Evolutionary conservation across 2,113 vertebrate genomes (phyloP), one percentile per base, ranked within the genome.

Genomic region (Saccopteryx leptura): DNA sequence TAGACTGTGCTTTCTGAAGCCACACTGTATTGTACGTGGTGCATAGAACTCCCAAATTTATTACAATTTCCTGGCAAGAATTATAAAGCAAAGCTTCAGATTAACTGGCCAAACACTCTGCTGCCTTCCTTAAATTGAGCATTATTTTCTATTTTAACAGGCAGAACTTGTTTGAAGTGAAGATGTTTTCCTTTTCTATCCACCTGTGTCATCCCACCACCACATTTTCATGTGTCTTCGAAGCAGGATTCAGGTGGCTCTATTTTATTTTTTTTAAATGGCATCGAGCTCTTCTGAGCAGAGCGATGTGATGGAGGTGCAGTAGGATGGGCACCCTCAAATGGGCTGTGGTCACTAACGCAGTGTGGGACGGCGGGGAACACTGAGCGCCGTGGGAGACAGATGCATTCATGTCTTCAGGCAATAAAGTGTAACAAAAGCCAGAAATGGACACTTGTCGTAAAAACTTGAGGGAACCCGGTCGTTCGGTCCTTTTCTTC

Each of bases 401-500:
- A 96, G 93, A 39, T 13, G 50, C 1, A 7, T 10, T 78, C 88
- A 7, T 50, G 94, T 72, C 95, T 75, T 10, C 92, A 97, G 96
- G 97, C 80, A 94, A 91, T 65, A 93, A 96, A 95, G 90, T 96
- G 78, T 71, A 96, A 74, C 68, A 93, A 91, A 96, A 96, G 0
- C 83, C 78, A 65, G 93, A 84, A 89, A 79, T 54, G 90, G 95
- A 78, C 85, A 5, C 93, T 95, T 81, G 19, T 66, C 95, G 91
- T 91, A 97, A 93, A 93, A 98, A 76, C 75, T 74, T 26, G 74
- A 93, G 76, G 84, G 58, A 94, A 94, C 69, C 54, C 95, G 76
- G 26, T 26, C 69, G 7, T 92, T 65, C 28, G 31, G 74, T 78
- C 18, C 91, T 75, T 94, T 63, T 26, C 28, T 94, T 95, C 76